Conservation (phyloP, 2,113 vertebrate genomes). For the Mellivora capensis region DNA sequence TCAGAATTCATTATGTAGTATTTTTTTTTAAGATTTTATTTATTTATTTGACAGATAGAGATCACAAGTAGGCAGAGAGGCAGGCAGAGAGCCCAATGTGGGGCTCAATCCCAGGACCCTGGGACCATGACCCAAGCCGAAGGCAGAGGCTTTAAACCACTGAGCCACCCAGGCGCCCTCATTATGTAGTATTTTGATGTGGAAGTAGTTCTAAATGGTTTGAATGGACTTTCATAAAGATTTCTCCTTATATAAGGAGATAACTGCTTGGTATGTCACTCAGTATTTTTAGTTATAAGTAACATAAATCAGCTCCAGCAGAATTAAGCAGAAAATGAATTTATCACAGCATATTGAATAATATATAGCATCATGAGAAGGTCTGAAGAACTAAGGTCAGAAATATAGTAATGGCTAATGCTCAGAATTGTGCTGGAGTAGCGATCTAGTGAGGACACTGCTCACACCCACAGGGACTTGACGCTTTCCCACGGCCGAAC, state of each 20-base stretch:
- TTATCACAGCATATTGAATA: not conserved
- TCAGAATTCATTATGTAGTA: not conserved
- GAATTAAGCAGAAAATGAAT: not conserved
- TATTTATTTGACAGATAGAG: too few species aligned
- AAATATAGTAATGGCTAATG: not conserved
- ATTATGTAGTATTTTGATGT: not conserved
- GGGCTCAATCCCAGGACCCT: too few species aligned
- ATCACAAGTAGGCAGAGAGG: too few species aligned
- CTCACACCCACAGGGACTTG: not conserved
- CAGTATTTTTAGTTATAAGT: not conserved
- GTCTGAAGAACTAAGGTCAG: not conserved
- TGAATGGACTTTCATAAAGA: not conserved
- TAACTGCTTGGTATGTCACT: not conserved
- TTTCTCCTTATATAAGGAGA: not conserved
- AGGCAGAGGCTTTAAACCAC: too few species aligned
- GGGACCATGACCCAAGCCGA: too few species aligned
- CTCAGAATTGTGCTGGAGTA: not conserved
- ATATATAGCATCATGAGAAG: not conserved
- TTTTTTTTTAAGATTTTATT: not conserved
- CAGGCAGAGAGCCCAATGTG: too few species aligned
- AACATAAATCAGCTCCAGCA: not conserved
- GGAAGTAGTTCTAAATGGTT: not conserved
- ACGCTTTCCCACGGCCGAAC: not conserved
- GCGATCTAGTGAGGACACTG: not conserved
- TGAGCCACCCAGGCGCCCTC: not conserved